Evolutionary conservation across 2,113 vertebrate genomes (phyloP).

Genomic region (Grus americana): DNA sequence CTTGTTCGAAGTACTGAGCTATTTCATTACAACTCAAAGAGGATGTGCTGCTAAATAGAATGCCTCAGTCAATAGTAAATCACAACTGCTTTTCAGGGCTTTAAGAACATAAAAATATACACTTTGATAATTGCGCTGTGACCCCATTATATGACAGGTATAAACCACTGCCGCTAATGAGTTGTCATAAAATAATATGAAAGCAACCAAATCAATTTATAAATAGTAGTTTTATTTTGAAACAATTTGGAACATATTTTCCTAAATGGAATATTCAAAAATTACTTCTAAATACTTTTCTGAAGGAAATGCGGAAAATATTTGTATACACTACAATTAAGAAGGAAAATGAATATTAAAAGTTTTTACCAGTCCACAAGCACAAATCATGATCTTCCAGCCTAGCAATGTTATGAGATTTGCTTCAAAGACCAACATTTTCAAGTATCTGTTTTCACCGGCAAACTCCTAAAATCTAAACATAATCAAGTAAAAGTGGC

Average conservation of each 20-base stretch:
- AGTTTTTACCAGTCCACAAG: not conserved
- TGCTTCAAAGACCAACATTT: not conserved
- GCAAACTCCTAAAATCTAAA: not conserved
- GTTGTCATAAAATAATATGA: not conserved
- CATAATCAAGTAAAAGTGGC: not conserved
- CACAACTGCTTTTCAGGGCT: not conserved
- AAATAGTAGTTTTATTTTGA: not conserved
- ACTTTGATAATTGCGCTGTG: conserved; percentile 27
- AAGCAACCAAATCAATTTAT: not conserved
- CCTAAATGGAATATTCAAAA: not conserved
- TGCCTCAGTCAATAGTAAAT: conserved; percentile 46
- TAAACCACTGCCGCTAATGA: not conserved
- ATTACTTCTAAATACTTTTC: not conserved
- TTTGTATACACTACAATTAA: not conserved
- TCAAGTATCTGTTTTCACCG: not conserved
- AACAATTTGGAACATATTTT: not conserved
- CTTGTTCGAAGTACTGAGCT: not conserved
- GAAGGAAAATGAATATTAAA: not conserved
- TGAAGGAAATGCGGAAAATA: not conserved
- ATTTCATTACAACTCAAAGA: conserved; percentile 15
- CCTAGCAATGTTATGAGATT: not conserved
- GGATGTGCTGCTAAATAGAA: conserved; percentile 8
- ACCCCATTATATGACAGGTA: conserved; percentile 34
- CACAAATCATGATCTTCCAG: not conserved
- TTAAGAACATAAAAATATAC: conserved; percentile 19